Conservation (phyloP, 2,888 invertebrate genomes). For the Dusona sp. region DNA sequence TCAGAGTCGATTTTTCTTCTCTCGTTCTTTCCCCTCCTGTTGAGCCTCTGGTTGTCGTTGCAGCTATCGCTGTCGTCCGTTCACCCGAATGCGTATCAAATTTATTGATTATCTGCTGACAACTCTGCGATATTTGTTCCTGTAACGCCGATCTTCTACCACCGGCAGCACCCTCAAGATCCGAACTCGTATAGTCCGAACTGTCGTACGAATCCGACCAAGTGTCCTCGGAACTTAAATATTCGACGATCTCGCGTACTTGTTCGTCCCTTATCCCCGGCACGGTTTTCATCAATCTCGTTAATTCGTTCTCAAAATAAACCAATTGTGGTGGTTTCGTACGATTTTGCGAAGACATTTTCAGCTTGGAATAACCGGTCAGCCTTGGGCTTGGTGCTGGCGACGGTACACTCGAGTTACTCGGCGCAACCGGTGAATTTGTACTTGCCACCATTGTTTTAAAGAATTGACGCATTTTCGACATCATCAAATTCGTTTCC, state of each 20-base stretch:
- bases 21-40: conserved; percentile 84
- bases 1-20: conserved; percentile 77
- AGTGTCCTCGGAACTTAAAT: conserved; percentile 95
- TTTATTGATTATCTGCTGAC: conserved; percentile 94
- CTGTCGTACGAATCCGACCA: conserved; percentile 98
- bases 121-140: conserved; percentile 95
- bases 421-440: conserved; percentile 80
- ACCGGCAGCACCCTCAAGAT: conserved; percentile 89
- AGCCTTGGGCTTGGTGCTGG: conserved; percentile 86
- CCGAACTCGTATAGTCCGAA: conserved; percentile 96
- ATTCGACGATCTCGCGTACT: conserved; percentile 96
- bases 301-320: conserved; percentile 95
- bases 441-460: conserved; percentile 93
- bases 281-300: conserved; percentile 96
- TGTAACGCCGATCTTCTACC: conserved; percentile 90
- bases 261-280: conserved; percentile 96
- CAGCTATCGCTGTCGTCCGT: conserved; percentile 48
- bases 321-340: conserved; percentile 94
- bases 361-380: conserved; percentile 76
- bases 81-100: conserved; percentile 87
- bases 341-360: conserved; percentile 85
- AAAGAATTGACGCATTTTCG: conserved; percentile 96
- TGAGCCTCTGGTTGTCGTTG: conserved; percentile 87
- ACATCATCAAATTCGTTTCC: conserved; percentile 98
- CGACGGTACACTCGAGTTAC: conserved; percentile 78